Conservation (phyloP, 2,888 invertebrate species). For the Hypena proboscidalis region DNA sequence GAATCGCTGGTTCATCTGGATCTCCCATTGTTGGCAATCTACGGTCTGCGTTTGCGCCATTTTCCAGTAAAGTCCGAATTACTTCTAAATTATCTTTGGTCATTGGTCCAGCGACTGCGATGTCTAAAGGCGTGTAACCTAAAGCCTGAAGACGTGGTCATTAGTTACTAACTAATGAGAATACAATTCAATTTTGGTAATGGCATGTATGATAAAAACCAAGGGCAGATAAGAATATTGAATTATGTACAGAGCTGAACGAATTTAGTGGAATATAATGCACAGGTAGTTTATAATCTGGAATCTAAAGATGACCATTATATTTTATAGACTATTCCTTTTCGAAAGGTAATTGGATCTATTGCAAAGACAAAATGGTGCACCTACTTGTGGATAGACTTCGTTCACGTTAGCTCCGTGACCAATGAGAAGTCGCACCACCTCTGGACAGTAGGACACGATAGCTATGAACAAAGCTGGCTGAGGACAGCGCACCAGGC, state of each 20-base stretch:
- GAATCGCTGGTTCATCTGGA: slow-evolving; percentile 15
- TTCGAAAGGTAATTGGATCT: too few species aligned
- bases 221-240: too few species aligned
- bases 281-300: too few species aligned
- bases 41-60: slow-evolving; percentile 58
- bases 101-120: slow-evolving; percentile 61
- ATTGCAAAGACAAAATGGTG: too few species aligned
- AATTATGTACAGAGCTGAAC: too few species aligned
- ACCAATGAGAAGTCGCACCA: slow-evolving; percentile 55
- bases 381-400: slow-evolving; percentile 55
- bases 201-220: too few species aligned
- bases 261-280: too few species aligned
- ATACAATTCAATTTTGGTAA: too few species aligned
- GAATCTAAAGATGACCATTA: too few species aligned
- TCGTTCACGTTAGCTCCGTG: slow-evolving; percentile 69
- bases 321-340: too few species aligned
- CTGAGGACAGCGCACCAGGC: slow-evolving; percentile 63
- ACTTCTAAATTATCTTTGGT: slow-evolving; percentile 56
- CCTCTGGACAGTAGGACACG: slow-evolving; percentile 50
- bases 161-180: background rate
- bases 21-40: slow-evolving; percentile 47
- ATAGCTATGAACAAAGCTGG: slow-evolving; percentile 64
- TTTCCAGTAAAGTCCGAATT: slow-evolving; percentile 57
- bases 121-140: slow-evolving; percentile 61
- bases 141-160: slow-evolving; percentile 46